Evolutionary conservation across 2,888 invertebrate species (phyloP).

Genomic region (Brenthis ino): DNA sequence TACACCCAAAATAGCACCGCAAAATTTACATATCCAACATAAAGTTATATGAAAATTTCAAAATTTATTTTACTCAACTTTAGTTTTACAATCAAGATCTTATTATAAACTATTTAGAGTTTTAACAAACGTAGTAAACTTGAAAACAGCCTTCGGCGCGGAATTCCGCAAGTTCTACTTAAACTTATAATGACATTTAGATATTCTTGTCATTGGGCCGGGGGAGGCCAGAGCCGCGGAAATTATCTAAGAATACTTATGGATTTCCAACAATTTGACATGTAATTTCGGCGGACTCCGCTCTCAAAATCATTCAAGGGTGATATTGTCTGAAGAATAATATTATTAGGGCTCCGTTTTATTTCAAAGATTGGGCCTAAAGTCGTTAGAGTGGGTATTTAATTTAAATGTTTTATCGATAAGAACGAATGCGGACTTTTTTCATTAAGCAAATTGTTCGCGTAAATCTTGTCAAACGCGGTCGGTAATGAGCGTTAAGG

Average conservation of each 20-base stretch:
- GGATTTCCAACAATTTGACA: conserved; percentile 74
- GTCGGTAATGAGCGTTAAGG: conserved; percentile 44
- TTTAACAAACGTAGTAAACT: conserved; percentile 57
- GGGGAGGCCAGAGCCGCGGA: conserved; percentile 42
- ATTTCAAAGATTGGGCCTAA: conserved; percentile 50
- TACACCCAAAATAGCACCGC: no score
- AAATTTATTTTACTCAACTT: conserved; percentile 4
- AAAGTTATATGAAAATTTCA: not conserved
- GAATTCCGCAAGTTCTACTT: conserved; percentile 61
- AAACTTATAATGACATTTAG: conserved; percentile 81
- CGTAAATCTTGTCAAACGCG: conserved; percentile 57
- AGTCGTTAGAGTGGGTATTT: conserved; percentile 59
- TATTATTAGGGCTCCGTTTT: conserved; percentile 58
- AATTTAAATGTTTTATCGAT: conserved; percentile 61
- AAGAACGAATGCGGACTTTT: conserved; percentile 38
- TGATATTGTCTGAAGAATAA: conserved; percentile 70
- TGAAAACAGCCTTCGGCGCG: conserved; percentile 58
- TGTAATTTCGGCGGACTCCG: conserved; percentile 68
- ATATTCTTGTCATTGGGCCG: conserved; percentile 69
- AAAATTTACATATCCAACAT: no score
- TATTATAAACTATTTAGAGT: conserved; percentile 49
- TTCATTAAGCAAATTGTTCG: conserved; percentile 53
- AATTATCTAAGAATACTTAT: conserved; percentile 69
- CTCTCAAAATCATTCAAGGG: conserved; percentile 60
- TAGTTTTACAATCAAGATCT: conserved; percentile 28